Base-by-base conservation (phyloP, 2,113 vertebrate genomes). In the Rhadina sibilatrix region DNA sequence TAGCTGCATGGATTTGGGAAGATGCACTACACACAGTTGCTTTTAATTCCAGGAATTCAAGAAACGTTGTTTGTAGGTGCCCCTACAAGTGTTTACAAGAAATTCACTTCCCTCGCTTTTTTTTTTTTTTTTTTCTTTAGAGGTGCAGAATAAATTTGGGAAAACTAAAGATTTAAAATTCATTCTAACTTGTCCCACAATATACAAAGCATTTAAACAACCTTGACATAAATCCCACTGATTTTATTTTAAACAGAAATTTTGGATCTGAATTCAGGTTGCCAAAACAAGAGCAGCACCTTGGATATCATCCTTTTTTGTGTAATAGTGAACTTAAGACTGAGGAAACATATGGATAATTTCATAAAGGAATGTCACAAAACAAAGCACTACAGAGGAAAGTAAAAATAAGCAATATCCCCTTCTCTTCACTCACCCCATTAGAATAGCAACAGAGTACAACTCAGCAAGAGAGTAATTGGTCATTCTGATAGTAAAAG, bases 381-480 rank as follows among this genome's bases (percentile, higher is more conserved):
- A 81, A 52, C 19, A 91, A 57, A 94, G 20, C 37, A 65, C 52
- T 71, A 40, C 24, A 78, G 72, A 84, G 44, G 53, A 77, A 93
- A 95, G 82, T 47, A 84, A 90, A 92, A 92, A 81, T 71, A 94
- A 93, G 83, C 76, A 83, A 37, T 71, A 54, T 59, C 60, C 38
- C 86, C 69, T 80, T 78, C 74, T 63, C 64, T 86, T 83, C 53
- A 25, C 64, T 95, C 54, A 81, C 44, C 38, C 56, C 20, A 53
- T 91, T 75, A 92, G 72, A 82, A 93, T 42, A 89, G 80, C 24
- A 94, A 87, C 46, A 78, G 60, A 92, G 75, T n/a, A 90, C 84
- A 84, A 81, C 89, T 59, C 66, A 83, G 30, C 53, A 83, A 63
- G 22, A 77, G 20, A 27, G 10, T 19, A 92, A 84, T 53, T 64